Evolutionary conservation across 64 coral and sea anemone species (phyloP), one percentile per base, ranked within the genome.

Genomic region (Montipora sp.): DNA sequence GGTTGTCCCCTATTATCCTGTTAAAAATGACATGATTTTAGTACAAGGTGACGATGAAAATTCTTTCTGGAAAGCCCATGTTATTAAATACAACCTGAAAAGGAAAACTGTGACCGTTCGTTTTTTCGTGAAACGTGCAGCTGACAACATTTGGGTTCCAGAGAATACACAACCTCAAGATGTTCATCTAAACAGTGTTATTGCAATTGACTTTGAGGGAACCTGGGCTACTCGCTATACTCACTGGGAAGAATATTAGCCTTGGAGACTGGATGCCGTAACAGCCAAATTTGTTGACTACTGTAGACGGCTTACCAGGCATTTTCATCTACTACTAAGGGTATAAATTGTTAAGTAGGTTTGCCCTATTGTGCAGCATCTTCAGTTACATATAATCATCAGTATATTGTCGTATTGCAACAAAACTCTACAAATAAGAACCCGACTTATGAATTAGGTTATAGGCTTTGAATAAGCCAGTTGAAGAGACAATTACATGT

Each of bases 1-100:
- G 73, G 73, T 75, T 75, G 73, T 75, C 24, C 36, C 73, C 43
- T 75, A 47, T 75, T 75, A 75, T 75, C 73, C 73, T 75, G 43
- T 75, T 75, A 75, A 75, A 75, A 75, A 75, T 75, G 73, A 75
- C 73, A 75, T 75, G 73, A 75, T 75, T 75, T 75, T 75, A 75
- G 73, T 75, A 44, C 73, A 75, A 75, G 73, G 73, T 75, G 73
- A 75, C 43, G 73, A 75, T 75, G 73, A 75, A 75, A 27, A 75
- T 75, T 75, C 73, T 27, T 75, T 75, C 73, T 75, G 73, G 73
- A 75, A 75, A 75, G 73, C 73, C 73, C 73, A 75, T 46, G 73
- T 75, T 75, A 75, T 75, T 44, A 75, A 75, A 47, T 47, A 75
- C 73, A 75, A 75, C 73, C 73, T 75, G 73, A 75, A 75, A 45